These are phyloP conservation scores for Orycteropus afer DNA, from an alignment of 2,113 vertebrate species.

Conservation along the genomic window DNA sequence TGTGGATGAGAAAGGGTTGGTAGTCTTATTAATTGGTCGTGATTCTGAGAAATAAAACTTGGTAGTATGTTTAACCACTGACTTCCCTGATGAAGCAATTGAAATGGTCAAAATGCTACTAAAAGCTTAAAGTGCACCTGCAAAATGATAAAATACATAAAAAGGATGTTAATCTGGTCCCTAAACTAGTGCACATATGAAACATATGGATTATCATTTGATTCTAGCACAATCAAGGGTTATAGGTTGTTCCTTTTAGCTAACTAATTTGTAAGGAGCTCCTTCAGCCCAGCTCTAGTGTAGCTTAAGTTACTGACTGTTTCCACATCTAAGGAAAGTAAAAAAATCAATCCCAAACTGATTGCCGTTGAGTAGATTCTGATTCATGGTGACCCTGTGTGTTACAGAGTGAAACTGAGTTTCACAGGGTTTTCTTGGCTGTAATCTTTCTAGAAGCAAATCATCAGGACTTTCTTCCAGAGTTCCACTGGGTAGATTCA, in stretches of 20 bases:
- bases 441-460: not conserved
- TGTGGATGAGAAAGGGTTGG: not conserved
- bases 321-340: not conserved
- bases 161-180: not conserved
- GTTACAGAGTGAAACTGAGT: too few relatives aligned
- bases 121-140: constrained; percentile 16
- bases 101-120: constrained; percentile 41
- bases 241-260: not conserved
- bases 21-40: not conserved
- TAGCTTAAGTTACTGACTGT: not conserved
- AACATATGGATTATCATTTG: not conserved
- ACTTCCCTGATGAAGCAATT: constrained; percentile 33
- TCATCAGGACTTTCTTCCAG: not conserved
- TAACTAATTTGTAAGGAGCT: not conserved
- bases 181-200: not conserved
- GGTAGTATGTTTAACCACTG: not conserved
- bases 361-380: not conserved
- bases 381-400: not conserved
- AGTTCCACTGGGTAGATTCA: not conserved
- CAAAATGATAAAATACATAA: not conserved
- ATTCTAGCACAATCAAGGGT: not conserved
- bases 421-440: too few relatives aligned
- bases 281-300: not conserved
- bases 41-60: constrained; percentile 22
- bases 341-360: too few relatives aligned